A percentile compares a stretch with the other conserved stretches of the same genome.
These are phyloP conservation scores for Zaprionus capensis DNA, from an alignment of 1,140 invertebrate species.

Conservation along the genomic window DNA sequence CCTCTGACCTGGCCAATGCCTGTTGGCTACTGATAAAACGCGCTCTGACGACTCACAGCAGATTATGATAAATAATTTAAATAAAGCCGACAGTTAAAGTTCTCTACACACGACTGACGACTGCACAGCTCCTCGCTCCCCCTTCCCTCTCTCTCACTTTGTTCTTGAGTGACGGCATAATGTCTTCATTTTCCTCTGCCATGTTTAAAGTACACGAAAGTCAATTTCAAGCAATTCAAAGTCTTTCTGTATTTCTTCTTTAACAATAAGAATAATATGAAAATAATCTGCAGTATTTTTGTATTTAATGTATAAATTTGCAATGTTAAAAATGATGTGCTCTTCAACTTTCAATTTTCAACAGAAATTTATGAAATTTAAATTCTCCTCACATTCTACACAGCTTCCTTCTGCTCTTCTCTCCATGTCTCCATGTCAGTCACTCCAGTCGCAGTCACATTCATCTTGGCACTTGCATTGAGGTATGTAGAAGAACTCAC, in stretches of 20 bases:
- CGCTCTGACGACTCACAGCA: constrained; percentile 29
- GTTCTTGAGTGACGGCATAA: not conserved
- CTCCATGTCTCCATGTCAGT: not conserved
- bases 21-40: constrained; percentile 49
- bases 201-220: not conserved
- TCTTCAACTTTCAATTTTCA: not conserved
- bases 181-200: not conserved
- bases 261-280: not conserved
- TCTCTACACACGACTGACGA: constrained; percentile 41
- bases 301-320: too few relatives aligned
- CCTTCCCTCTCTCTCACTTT: not conserved
- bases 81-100: constrained; percentile 65
- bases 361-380: not conserved
- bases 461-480: not conserved
- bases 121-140: not conserved
- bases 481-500: constrained; percentile 63
- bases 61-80: constrained; percentile 68
- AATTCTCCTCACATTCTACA: not conserved
- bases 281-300: not conserved
- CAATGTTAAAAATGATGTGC: not conserved
- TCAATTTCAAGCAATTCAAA: not conserved
- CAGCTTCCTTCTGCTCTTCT: not conserved
- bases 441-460: constrained; percentile 28
- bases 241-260: too few relatives aligned
- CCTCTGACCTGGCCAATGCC: constrained; percentile 9